Percentiles rank a stretch among this genome's conserved stretches.
phyloP scores from a whole-genome alignment of 2,888 invertebrate species.

The Rhagium mordax region DNA sequence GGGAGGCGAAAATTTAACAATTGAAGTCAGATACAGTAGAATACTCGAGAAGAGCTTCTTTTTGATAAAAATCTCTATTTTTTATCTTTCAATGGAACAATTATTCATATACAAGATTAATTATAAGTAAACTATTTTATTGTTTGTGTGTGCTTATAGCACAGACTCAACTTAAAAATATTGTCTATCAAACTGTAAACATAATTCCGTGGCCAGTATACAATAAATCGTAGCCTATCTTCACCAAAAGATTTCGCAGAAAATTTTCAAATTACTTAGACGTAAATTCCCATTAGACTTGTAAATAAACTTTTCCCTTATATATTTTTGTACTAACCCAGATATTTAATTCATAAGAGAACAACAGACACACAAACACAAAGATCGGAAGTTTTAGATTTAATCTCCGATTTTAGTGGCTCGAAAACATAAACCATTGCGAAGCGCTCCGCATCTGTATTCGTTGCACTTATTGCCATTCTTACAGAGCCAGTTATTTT shows the following conservation, averaged over 20 bases:
- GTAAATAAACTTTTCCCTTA: slow-evolving; percentile 6
- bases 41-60: too few relatives aligned
- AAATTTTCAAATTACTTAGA: background rate
- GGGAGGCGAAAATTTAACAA: too few relatives aligned
- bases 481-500: background rate
- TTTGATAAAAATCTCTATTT: too few relatives aligned
- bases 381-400: background rate
- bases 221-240: background rate
- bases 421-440: background rate
- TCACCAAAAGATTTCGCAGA: background rate
- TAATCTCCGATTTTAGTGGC: slow-evolving; percentile 7
- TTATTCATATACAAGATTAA: too few relatives aligned
- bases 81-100: too few relatives aligned
- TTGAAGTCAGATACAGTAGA: too few relatives aligned
- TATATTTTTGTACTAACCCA: slow-evolving; percentile 4
- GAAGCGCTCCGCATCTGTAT: background rate
- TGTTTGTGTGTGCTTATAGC: too few relatives aligned
- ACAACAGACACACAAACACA: background rate
- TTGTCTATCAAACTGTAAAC: background rate
- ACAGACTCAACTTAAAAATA: too few relatives aligned
- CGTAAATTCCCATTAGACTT: slow-evolving; percentile 5
- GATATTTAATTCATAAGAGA: slow-evolving; percentile 18
- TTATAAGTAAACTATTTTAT: too few relatives aligned
- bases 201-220: background rate
- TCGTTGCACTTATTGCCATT: background rate